A percentile compares a stretch with the other conserved stretches of the same genome.
Evolutionary conservation across 2,797 vertebrate species (phyloP).

Genomic region (Liasis olivaceus): DNA sequence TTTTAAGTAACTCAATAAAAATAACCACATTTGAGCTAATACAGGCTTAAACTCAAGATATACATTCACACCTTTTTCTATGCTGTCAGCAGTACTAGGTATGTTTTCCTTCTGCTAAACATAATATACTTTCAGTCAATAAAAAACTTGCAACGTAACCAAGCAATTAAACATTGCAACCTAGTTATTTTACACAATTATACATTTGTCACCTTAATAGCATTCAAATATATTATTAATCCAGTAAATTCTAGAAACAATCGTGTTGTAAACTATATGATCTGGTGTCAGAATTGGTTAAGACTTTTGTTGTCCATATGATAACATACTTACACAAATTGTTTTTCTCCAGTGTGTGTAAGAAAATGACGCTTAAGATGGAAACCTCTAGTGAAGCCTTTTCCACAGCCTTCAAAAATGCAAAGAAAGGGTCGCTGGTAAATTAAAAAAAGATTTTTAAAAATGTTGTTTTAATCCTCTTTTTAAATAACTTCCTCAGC

Average conservation of each 20-base stretch:
- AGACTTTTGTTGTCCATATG: neutral
- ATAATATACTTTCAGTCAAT: neutral
- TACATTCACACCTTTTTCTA: neutral
- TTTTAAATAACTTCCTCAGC: neutral
- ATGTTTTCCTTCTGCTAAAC: neutral
- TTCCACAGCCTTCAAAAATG: conserved; percentile 80
- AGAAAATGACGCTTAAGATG: conserved; percentile 84
- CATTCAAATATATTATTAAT: neutral
- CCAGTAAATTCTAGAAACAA: neutral
- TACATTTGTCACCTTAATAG: neutral
- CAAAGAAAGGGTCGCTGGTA: conserved; percentile 88
- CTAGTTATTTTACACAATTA: neutral
- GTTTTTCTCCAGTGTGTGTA: conserved; percentile 85
- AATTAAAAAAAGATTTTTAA: neutral
- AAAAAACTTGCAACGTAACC: neutral
- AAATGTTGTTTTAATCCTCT: neutral
- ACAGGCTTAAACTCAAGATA: neutral
- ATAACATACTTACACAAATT: conserved; percentile 79
- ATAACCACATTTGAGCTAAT: neutral
- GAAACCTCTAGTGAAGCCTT: conserved; percentile 82
- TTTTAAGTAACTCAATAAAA: neutral
- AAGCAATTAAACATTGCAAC: neutral
- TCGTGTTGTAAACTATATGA: neutral
- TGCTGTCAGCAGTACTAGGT: neutral
- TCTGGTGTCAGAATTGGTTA: neutral